Evolutionary conservation across 1,140 invertebrate species (phyloP), one percentile per base, ranked within the genome.

Genomic region (Yoshiicerus persimilis): DNA sequence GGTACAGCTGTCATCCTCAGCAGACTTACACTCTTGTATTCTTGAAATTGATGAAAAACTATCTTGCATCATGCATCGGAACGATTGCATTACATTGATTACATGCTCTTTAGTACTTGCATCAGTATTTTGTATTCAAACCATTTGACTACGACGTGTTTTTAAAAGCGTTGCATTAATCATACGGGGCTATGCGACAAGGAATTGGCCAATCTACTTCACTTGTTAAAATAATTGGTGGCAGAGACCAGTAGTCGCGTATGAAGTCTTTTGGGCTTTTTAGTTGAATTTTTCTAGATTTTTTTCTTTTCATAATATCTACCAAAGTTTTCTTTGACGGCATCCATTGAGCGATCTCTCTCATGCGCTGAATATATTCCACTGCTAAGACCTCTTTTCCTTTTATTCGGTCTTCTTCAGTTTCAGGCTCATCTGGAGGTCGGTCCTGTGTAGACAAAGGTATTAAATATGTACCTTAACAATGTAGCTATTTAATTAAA

Each of bases 141-240:
- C n/a, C n/a, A n/a, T n/a, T n/a, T n/a, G n/a, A n/a, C n/a, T n/a
- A n/a, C n/a, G n/a, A n/a, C n/a, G n/a, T n/a, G n/a, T n/a, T n/a
- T n/a, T n/a, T n/a, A n/a, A 41, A 2, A 62, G 27, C 8, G 27
- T 34, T 20, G 5, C 8, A n/a, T n/a, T 88, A 88, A 47, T 89
- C 64, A 25, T 89, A 89, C 2, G 89, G 87, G 11, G 89, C 89
- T 11, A 89, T 41, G 62, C 86, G 80, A 10, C 87, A 83, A 10
- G 89, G 87, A 20, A 87, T 77, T 1, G 89, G 89, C 89, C 89
- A 89, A 13, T 84, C 77, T 9, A 56, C 85, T 34, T 89, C 70
- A 6, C 34, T 66, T 11, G 83, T 56, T 8, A 87, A 64, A 16
- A 89, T 75, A 11, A 88, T 25, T 8, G 84, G 38, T 3, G 89